Percentiles rank a stretch among this genome's conserved stretches.
Conservation (phyloP, 2,113 vertebrate species). For the Gasterosteus aculeatus region DNA sequence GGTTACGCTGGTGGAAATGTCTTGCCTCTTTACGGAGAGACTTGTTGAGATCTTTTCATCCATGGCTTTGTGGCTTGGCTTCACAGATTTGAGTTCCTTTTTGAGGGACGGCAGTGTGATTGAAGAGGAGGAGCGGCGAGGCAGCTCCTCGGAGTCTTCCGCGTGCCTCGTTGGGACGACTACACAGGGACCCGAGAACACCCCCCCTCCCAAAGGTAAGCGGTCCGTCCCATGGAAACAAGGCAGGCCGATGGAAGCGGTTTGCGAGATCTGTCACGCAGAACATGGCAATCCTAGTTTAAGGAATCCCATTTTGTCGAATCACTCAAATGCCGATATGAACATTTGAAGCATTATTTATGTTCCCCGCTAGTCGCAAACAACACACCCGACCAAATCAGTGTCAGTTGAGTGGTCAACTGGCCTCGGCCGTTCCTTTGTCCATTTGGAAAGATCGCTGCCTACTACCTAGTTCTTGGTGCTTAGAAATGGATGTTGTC, state of each 20-base stretch:
- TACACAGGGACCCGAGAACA: slow-evolving; percentile 81
- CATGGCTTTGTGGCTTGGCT: not conserved
- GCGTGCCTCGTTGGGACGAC: slow-evolving; percentile 92
- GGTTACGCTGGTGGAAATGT: not conserved
- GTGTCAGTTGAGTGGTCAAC: not conserved
- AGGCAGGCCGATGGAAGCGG: not conserved
- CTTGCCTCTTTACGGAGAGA: too few relatives aligned
- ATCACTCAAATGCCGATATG: too few relatives aligned
- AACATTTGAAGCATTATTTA: not conserved
- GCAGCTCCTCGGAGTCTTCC: slow-evolving; percentile 87
- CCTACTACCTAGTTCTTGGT: not conserved
- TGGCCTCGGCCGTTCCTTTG: not conserved
- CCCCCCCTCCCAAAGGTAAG: slow-evolving; percentile 80
- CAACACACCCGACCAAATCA: not conserved
- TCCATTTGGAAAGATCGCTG: not conserved
- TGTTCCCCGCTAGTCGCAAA: not conserved
- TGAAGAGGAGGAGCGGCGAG: slow-evolving; percentile 81
- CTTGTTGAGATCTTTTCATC: too few relatives aligned
- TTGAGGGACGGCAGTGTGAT: slow-evolving; percentile 80
- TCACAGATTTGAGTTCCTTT: slow-evolving; percentile 79
- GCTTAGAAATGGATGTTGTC: not conserved
- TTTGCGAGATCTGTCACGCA: not conserved
- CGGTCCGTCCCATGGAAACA: not conserved
- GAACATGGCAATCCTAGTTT: not conserved
- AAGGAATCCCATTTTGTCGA: not conserved